Percentiles rank a stretch among this genome's conserved stretches.
These are phyloP conservation scores for Pachyseris speciosa DNA, from an alignment of 64 coral and sea anemone species.

Conservation along the genomic window DNA sequence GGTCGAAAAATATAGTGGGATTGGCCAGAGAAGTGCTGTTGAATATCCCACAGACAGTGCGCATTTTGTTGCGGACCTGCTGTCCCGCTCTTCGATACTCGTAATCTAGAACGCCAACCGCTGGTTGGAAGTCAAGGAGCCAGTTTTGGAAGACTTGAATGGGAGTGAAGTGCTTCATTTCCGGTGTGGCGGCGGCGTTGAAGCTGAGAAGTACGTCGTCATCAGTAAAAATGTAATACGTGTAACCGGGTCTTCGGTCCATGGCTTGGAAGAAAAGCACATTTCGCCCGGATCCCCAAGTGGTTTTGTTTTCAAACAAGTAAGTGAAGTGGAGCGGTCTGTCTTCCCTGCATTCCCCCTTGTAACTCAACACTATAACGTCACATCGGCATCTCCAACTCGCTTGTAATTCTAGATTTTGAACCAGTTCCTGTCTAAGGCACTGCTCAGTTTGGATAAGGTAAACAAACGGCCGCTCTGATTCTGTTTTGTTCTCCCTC, in stretches of 20 bases:
- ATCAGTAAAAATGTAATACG: conserved; percentile 3
- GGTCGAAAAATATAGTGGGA: background rate
- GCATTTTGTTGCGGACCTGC: background rate
- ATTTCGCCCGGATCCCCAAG: conserved; percentile 11
- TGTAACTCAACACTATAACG: conserved; percentile 23
- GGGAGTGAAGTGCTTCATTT: background rate
- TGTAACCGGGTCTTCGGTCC: background rate
- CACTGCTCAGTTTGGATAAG: conserved; percentile 8
- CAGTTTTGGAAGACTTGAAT: conserved; percentile 23
- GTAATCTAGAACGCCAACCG: background rate
- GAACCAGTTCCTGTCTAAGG: background rate
- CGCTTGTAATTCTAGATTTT: background rate
- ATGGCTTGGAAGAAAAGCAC: background rate
- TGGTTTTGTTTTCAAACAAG: conserved; percentile 16
- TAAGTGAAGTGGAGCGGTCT: background rate
- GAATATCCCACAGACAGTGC: background rate
- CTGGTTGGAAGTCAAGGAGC: background rate
- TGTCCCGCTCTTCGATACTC: background rate
- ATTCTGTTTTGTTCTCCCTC: too few species aligned
- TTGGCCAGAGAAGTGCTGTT: background rate
- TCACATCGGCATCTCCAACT: background rate
- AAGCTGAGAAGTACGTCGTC: conserved; percentile 17
- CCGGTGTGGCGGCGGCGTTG: background rate
- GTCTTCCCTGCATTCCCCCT: background rate
- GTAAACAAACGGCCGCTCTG: background rate